phyloP scores from a whole-genome alignment of 2,888 invertebrate genomes.

The Phytoseiulus persimilis region DNA sequence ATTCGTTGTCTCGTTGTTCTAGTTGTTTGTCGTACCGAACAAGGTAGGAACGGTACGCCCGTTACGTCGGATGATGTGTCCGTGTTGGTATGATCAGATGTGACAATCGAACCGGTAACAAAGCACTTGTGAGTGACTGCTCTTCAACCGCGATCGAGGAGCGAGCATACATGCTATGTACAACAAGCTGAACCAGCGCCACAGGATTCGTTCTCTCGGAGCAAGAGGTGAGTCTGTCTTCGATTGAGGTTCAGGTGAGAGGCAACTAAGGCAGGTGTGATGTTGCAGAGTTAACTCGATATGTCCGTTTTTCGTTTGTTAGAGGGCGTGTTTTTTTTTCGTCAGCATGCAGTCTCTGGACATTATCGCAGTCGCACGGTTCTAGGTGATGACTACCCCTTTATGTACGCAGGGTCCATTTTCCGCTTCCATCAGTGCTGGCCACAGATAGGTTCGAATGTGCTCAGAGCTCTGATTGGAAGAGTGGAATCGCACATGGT shows the following conservation, averaged over 20 bases:
- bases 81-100: not conserved
- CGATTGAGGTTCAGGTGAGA: not conserved
- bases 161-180: not conserved
- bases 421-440: slow-evolving; percentile 65
- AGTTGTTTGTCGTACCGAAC: not conserved
- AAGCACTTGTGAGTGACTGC: slow-evolving; percentile 5
- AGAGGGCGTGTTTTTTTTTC: not conserved
- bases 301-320: not conserved
- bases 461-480: slow-evolving; percentile 66
- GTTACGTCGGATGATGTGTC: not conserved
- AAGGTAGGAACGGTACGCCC: not conserved
- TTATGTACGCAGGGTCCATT: slow-evolving; percentile 67
- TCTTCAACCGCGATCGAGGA: slow-evolving; percentile 5
- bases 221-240: not conserved
- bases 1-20: not conserved
- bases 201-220: not conserved
- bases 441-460: slow-evolving; percentile 76
- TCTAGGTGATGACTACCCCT: slow-evolving; percentile 70
- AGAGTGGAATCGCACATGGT: slow-evolving; percentile 69
- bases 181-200: slow-evolving; percentile 5
- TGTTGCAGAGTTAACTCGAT: not conserved
- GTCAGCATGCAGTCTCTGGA: not conserved
- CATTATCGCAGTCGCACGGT: not conserved
- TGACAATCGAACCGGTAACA: not conserved
- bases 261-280: not conserved